phyloP scores from a whole-genome alignment of 2,888 invertebrate genomes.

The Hydriomena furcata region DNA sequence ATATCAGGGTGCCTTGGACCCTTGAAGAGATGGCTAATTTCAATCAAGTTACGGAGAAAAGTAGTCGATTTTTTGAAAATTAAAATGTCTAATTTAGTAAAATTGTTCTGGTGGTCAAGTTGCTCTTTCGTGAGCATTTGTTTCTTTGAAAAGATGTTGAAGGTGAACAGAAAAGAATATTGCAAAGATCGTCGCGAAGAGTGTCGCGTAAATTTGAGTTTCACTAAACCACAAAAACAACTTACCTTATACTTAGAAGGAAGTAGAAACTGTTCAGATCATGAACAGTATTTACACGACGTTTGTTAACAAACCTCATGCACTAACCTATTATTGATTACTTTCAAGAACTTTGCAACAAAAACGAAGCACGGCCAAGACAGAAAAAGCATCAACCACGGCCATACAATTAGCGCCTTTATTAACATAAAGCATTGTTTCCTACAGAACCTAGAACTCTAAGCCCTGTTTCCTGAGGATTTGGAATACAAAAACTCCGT shows the following conservation, averaged over 20 bases:
- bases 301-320: slow-evolving; percentile 49
- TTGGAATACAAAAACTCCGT: slow-evolving; percentile 50
- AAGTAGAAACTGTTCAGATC: slow-evolving; percentile 10
- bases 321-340: slow-evolving; percentile 62
- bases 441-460: slow-evolving; percentile 53
- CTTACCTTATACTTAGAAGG: slow-evolving; percentile 5
- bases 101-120: slow-evolving; percentile 5
- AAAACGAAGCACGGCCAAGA: slow-evolving; percentile 77
- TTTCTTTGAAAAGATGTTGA: slow-evolving; percentile 8
- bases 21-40: slow-evolving; percentile 55
- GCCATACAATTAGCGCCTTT: slow-evolving; percentile 69
- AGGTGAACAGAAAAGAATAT: not conserved
- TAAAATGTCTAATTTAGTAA: slow-evolving; percentile 1
- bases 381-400: slow-evolving; percentile 71
- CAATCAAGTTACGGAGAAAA: slow-evolving; percentile 18
- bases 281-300: slow-evolving; percentile 18
- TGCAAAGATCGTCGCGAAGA: not conserved
- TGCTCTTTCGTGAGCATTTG: slow-evolving; percentile 21
- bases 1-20: slow-evolving; percentile 90
- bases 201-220: not conserved
- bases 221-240: slow-evolving; percentile 14
- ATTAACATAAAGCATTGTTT: slow-evolving; percentile 52
- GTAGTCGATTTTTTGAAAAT: not conserved
- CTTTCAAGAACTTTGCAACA: slow-evolving; percentile 57
- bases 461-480: slow-evolving; percentile 80